Evolutionary conservation across 2,797 vertebrate species (phyloP), one percentile per base, ranked within the genome.

Genomic region (Holocentrus rufus): DNA sequence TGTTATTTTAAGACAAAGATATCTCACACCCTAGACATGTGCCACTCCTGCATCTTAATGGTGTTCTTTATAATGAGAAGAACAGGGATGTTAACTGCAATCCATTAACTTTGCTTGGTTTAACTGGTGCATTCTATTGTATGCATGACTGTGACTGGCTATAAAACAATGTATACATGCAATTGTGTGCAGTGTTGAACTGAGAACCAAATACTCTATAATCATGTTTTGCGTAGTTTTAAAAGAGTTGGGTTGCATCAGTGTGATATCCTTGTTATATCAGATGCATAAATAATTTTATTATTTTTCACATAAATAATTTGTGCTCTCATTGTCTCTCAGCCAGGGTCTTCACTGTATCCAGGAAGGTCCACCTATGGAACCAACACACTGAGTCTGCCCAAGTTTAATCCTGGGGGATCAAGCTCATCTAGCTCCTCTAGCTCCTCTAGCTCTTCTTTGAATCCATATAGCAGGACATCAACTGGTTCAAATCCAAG

Each of bases 391-490:
- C 47, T 6, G 4, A 5, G 2, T 44, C 74, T 60, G 23, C 0
- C 34, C 46, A 72, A 39, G 0, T 50, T 9, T 0, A 3, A 2
- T 46, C 30, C 0, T 52, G 79, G 34, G n/a, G 73, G 83, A 60
- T 81, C 83, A 60, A 85, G 50, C 46, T 52, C 50, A 6, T 57
- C 67, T 18, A 68, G 54, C 63, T 46, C 68, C 27, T 20, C 23
- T 34, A 85, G 50, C 46, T 57, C 50, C 4, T 57, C 67, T 18
- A 65, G 57, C 63, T 42, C 68, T 34, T 0, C 11, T 59, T n/a
- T 1, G n/a, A 11, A 62, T 75, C 77, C 80, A 18, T n/a, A n/a
- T 18, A 3, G 27, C 36, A 82, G 39, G 61, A n/a, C 61, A 22
- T 54, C 39, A 66, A 56, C 54, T 30, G 61, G 83, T 8, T 49